A percentile compares a stretch with the other conserved stretches of the same genome.
These are phyloP conservation scores for Rostratula benghalensis DNA, from an alignment of 2,113 vertebrate species.

Conservation along the genomic window DNA sequence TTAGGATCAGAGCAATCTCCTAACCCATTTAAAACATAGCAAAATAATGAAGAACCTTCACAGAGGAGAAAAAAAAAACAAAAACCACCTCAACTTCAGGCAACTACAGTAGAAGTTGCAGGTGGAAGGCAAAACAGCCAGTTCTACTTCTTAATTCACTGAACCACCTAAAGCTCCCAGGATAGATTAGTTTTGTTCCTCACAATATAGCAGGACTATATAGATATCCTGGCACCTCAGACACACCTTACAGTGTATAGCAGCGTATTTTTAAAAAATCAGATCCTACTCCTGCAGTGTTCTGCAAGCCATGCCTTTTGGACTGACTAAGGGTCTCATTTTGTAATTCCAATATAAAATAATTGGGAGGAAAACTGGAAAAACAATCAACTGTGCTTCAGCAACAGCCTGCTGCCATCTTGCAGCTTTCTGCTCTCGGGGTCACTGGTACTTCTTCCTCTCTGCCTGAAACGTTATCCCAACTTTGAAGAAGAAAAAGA, in stretches of 20 bases:
- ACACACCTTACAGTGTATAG: accelerated
- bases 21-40: not conserved
- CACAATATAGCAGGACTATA: not conserved
- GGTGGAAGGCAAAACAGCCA: not conserved
- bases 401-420: slow-evolving; percentile 4
- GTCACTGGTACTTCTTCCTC: slow-evolving; percentile 6
- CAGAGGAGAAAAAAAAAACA: not conserved
- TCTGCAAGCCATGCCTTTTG: not conserved
- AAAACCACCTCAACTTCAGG: not conserved
- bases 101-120: not conserved
- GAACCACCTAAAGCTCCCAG: not conserved
- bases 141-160: not conserved
- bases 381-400: slow-evolving; percentile 36
- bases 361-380: slow-evolving; percentile 23
- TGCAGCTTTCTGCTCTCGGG: slow-evolving; percentile 17
- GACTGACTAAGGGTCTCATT: not conserved
- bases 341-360: slow-evolving; percentile 33
- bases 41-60: not conserved
- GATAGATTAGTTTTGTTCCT: not conserved
- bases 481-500: not conserved
- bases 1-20: not conserved
- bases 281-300: not conserved
- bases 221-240: not conserved
- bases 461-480: not conserved
- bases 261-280: not conserved